Evolutionary conservation across 2,888 invertebrate genomes (phyloP), one percentile per base, ranked within the genome.

Genomic region (Drosophila demipolita): DNA sequence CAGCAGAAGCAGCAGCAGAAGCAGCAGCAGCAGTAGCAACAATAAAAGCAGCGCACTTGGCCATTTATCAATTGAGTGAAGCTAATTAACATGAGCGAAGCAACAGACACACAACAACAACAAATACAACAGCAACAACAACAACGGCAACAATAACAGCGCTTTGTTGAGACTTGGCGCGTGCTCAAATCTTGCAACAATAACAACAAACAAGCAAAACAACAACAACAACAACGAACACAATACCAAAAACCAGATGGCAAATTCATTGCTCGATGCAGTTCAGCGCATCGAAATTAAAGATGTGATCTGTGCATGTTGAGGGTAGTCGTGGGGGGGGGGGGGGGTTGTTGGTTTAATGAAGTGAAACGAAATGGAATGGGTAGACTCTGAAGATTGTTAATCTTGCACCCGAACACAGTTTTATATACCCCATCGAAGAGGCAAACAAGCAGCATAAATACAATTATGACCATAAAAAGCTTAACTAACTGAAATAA

Each of bases 41-140:
- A 64, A 29, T 49, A 57, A 70, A 48, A 70, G 45, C 38, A 45
- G 63, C 64, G 48, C 71, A 58, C 53, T 80, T 48, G 45, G 68
- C 60, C 79, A 76, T 76, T 75, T 76, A 76, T 79, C 76, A 79
- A 80, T 65, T 75, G 80, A 75, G 80, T 64, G 80, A 58, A 61
- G 80, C 69, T 77, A 77, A 77, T 80, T 75, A 77, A 66, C 76
- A 75, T 80, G 62, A 69, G 29, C 73, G 38, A 42, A 42, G 52
- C 62, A 66, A 23, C 52, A 32, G 40, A 66, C 45, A 59, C 50
- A 29, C 29, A 29, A 29, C 29, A 66, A 23, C 23, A 40, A 23
- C 26, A 5, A 26, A n/a, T 0, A 11, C 42, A 42, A 42, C 38
- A 17, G 0, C 38, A 38, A 3, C 23, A 23, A 35, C 35, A 49